Conservation (phyloP, 2,797 vertebrate species). For the Centroberyx gerrardi region DNA sequence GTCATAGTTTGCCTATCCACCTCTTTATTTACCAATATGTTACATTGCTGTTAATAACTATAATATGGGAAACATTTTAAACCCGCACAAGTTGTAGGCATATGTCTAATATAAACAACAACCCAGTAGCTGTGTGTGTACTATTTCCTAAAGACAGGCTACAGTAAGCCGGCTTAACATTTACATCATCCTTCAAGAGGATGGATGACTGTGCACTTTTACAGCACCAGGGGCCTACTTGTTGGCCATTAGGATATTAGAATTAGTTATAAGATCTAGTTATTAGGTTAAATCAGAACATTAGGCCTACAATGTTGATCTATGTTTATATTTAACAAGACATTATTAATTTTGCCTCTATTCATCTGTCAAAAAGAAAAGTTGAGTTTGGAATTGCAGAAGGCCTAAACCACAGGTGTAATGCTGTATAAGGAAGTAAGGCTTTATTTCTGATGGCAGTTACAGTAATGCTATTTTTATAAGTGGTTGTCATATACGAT, state of each 20-base stretch:
- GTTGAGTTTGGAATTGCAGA: background rate
- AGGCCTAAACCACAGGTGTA: background rate
- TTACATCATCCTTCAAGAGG: conserved; percentile 44
- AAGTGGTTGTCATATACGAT: no score
- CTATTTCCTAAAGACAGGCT: background rate
- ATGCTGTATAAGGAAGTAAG: background rate
- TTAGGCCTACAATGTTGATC: background rate
- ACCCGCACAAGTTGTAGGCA: no score
- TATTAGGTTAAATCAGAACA: background rate
- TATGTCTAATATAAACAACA: no score
- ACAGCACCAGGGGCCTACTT: background rate
- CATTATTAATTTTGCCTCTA: no score
- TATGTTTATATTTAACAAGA: background rate
- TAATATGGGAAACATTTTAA: no score
- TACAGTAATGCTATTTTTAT: no score
- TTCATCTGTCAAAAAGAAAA: background rate
- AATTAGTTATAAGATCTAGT: background rate
- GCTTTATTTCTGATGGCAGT: background rate
- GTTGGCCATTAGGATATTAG: background rate
- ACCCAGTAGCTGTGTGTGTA: no score
- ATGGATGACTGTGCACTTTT: conserved; percentile 75
- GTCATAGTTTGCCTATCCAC: no score
- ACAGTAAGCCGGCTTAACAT: conserved; percentile 34
- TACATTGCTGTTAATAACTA: no score
- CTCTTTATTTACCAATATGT: no score